Conservation (phyloP, 2,888 invertebrate species). For the Nomada lathburiana region DNA sequence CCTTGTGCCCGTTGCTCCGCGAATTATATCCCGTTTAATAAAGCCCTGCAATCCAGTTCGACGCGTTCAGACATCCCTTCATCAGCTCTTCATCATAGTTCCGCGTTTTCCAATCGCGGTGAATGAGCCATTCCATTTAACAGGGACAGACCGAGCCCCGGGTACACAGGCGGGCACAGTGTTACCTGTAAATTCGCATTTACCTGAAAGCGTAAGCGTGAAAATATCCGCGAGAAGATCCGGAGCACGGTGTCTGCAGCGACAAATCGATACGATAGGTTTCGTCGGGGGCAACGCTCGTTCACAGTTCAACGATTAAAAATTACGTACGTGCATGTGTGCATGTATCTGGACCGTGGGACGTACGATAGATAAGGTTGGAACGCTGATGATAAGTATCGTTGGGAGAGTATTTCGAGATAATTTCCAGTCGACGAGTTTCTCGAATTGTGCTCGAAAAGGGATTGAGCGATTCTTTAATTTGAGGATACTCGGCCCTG, state of each 20-base stretch:
- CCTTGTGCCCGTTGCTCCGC: conserved; percentile 45
- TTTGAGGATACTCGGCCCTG: not conserved
- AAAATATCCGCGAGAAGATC: conserved; percentile 41
- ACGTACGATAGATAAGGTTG: conserved; percentile 12
- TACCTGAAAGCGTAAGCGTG: conserved; percentile 32
- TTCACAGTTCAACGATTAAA: conserved; percentile 33
- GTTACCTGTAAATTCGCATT: conserved; percentile 50
- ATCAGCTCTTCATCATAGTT: conserved; percentile 50
- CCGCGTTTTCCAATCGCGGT: conserved; percentile 42
- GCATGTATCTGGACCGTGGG: not conserved
- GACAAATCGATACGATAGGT: conserved; percentile 37
- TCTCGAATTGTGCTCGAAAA: conserved; percentile 16
- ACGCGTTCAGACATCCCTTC: conserved; percentile 42
- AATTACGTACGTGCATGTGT: not conserved
- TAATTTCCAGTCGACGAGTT: conserved; percentile 4
- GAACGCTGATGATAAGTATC: not conserved
- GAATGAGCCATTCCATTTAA: conserved; percentile 11
- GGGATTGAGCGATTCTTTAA: conserved; percentile 10
- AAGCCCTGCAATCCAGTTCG: conserved; percentile 51
- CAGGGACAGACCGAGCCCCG: not conserved
- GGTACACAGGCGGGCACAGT: not conserved
- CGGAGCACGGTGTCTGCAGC: conserved; percentile 1
- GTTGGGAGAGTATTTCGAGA: not conserved
- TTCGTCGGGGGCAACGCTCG: not conserved
- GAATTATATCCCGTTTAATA: conserved; percentile 52